These are phyloP conservation scores for Blastobasis lacticolella DNA, from an alignment of 2,888 invertebrate genomes.

Conservation along the genomic window DNA sequence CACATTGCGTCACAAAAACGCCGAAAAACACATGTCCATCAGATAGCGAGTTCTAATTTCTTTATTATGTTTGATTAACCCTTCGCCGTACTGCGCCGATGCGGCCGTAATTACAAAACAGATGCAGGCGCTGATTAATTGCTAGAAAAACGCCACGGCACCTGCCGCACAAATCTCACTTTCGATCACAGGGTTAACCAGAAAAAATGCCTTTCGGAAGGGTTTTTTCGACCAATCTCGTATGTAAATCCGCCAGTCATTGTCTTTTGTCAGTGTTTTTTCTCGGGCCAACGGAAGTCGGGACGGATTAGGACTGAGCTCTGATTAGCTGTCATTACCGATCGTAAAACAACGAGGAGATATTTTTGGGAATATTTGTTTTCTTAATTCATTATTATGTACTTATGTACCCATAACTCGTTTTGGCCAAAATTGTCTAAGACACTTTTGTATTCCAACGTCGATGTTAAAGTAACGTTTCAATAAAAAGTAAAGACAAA, in stretches of 20 bases:
- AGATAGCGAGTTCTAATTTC: conserved; percentile 48
- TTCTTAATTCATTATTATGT: neutral
- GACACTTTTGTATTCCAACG: no score
- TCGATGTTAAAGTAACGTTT: no score
- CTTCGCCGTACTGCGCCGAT: conserved; percentile 35
- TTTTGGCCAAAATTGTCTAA: no score
- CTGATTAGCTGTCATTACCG: conserved; percentile 20
- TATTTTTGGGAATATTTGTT: neutral
- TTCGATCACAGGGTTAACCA: conserved; percentile 40
- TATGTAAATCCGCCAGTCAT: conserved; percentile 67
- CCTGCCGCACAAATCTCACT: conserved; percentile 61
- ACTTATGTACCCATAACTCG: no score
- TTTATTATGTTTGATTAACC: conserved; percentile 73
- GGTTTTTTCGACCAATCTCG: conserved; percentile 47
- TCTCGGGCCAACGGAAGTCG: conserved; percentile 40
- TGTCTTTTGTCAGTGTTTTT: conserved; percentile 47
- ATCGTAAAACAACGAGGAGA: conserved; percentile 20
- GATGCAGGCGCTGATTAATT: conserved; percentile 68
- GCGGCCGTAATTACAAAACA: conserved; percentile 58
- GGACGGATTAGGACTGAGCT: conserved; percentile 35
- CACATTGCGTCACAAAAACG: conserved; percentile 7
- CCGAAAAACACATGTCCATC: conserved; percentile 51
- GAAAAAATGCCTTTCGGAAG: conserved; percentile 23
- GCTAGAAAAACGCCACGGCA: conserved; percentile 56
- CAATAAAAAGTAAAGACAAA: no score